Conservation (phyloP, 2,113 vertebrate species). For the Notothenia coriiceps region DNA sequence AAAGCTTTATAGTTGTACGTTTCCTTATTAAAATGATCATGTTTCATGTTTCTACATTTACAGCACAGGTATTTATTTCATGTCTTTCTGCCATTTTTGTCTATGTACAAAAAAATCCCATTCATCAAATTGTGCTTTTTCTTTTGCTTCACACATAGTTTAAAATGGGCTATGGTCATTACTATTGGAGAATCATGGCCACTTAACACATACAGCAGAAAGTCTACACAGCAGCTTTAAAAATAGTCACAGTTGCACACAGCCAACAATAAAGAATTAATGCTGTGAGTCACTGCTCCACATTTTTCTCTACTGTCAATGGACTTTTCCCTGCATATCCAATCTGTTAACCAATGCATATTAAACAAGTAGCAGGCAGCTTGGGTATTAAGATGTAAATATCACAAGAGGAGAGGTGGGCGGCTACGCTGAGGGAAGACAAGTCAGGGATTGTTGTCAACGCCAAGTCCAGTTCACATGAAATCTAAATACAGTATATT, state of each 20-base stretch:
- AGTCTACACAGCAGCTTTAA: not conserved
- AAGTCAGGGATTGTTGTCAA: not conserved
- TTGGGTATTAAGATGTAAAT: slow-evolving; percentile 27
- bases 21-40: no score
- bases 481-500: not conserved
- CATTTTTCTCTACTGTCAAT: not conserved
- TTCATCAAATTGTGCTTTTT: no score
- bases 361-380: slow-evolving; percentile 35
- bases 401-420: slow-evolving; percentile 17
- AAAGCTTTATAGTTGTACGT: no score
- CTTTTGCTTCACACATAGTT: no score
- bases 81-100: not conserved
- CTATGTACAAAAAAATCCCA: not conserved
- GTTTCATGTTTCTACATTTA: no score
- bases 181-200: not conserved
- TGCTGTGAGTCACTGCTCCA: not conserved
- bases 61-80: not conserved
- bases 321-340: slow-evolving; percentile 12
- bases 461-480: not conserved
- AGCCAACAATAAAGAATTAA: not conserved
- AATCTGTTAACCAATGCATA: slow-evolving; percentile 44
- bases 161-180: no score
- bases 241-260: not conserved
- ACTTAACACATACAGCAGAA: not conserved
- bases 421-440: slow-evolving; percentile 2